phyloP scores from a whole-genome alignment of 2,797 vertebrate species.

The Sebastes ruberrimus region DNA sequence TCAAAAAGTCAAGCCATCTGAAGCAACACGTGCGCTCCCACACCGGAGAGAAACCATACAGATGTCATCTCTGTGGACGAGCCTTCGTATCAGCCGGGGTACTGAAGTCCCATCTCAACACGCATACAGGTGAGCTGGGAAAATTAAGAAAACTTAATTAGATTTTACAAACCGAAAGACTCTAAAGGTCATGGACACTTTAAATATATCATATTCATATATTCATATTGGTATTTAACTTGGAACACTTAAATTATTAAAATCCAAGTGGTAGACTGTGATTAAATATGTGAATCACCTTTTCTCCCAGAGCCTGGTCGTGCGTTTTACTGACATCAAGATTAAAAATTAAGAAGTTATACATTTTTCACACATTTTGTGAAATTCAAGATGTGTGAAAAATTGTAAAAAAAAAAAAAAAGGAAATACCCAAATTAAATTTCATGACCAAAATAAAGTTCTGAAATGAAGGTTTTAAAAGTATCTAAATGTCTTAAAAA shows the following conservation, averaged over 20 bases:
- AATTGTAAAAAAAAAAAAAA: no score
- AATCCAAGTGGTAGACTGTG: neutral
- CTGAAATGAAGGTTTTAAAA: no score
- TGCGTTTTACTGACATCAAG: neutral
- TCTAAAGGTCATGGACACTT: neutral
- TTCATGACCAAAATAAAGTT: no score
- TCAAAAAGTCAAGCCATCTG: conserved; percentile 98
- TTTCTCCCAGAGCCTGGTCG: neutral
- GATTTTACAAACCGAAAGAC: neutral
- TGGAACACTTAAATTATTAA: neutral
- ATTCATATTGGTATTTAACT: neutral
- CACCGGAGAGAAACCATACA: conserved; percentile 96
- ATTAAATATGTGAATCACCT: neutral
- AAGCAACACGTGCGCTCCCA: conserved; percentile 98
- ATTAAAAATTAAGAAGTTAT: conserved; percentile 4
- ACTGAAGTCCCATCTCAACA: conserved; percentile 97
- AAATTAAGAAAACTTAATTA: neutral
- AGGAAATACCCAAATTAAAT: neutral
- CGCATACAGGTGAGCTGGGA: conserved; percentile 89
- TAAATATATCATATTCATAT: neutral
- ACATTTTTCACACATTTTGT: no score
- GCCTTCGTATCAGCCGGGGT: conserved; percentile 96
- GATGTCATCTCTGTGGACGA: conserved; percentile 92
- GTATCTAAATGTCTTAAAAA: neutral
- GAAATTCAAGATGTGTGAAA: no score